Percentiles rank a stretch among this genome's conserved stretches.
Evolutionary conservation across 2,888 invertebrate genomes (phyloP).

Genomic region (Tryphoninae sp.): DNA sequence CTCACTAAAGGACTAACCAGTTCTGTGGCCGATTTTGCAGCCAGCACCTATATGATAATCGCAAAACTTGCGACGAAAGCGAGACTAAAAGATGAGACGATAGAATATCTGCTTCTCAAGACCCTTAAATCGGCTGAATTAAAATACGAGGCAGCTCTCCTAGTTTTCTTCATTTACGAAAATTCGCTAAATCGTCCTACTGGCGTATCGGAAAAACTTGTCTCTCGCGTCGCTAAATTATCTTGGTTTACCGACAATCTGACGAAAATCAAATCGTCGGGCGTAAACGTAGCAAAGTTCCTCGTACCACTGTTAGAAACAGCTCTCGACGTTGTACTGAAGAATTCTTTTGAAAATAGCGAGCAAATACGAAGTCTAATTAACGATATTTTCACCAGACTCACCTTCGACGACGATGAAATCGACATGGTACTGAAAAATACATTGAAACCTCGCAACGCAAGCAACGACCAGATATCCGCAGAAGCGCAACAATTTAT

Average conservation of each 20-base stretch:
- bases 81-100: conserved; percentile 83
- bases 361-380: conserved; percentile 83
- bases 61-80: conserved; percentile 87
- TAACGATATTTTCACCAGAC: conserved; percentile 83
- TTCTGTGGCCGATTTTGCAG: conserved; percentile 86
- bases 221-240: conserved; percentile 82
- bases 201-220: conserved; percentile 82
- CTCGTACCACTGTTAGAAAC: conserved; percentile 83
- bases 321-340: conserved; percentile 82
- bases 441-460: conserved; percentile 61
- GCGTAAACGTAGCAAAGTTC: conserved; percentile 84
- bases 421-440: conserved; percentile 74
- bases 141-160: conserved; percentile 85
- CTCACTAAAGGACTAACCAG: conserved; percentile 88
- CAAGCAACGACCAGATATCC: conserved; percentile 7
- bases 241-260: conserved; percentile 83
- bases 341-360: conserved; percentile 74
- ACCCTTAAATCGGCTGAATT: conserved; percentile 83
- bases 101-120: conserved; percentile 85
- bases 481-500: conserved; percentile 67
- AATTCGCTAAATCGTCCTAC: conserved; percentile 83
- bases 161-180: conserved; percentile 88
- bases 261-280: conserved; percentile 83
- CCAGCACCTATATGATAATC: conserved; percentile 88
- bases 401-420: conserved; percentile 84